Percentiles rank a stretch among this genome's conserved stretches.
These are phyloP conservation scores for Meloe dianella DNA, from an alignment of 2,888 invertebrate species.

Conservation along the genomic window DNA sequence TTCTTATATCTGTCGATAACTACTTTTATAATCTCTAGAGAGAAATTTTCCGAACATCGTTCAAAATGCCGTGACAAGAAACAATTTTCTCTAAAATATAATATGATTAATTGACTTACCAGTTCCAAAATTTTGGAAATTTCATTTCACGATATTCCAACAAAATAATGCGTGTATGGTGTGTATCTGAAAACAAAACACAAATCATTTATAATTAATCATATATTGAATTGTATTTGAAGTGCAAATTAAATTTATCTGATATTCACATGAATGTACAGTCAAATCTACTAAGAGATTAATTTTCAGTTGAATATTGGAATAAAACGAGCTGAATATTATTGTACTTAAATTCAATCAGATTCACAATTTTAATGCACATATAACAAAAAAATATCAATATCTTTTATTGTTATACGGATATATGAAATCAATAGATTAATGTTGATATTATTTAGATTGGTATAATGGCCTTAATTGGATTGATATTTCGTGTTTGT, in stretches of 20 bases:
- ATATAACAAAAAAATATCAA: neutral
- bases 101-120: neutral
- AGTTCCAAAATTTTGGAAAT: neutral
- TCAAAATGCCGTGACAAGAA: neutral
- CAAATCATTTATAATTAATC: neutral
- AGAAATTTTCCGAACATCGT: neutral
- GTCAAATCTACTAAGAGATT: neutral
- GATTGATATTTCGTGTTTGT: neutral
- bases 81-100: neutral
- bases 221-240: neutral
- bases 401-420: neutral
- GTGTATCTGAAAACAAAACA: neutral
- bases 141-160: neutral
- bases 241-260: neutral
- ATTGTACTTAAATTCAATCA: neutral
- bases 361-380: neutral
- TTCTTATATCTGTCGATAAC: neutral
- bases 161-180: neutral
- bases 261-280: neutral
- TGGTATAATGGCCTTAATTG: constrained; percentile 3
- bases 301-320: neutral
- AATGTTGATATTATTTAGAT: constrained; percentile 2
- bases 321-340: neutral
- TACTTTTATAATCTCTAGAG: neutral
- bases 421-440: neutral